A percentile compares a stretch with the other conserved stretches of the same genome.
phyloP scores from a whole-genome alignment of 2,888 invertebrate species.

The Blastobasis lacticolella region DNA sequence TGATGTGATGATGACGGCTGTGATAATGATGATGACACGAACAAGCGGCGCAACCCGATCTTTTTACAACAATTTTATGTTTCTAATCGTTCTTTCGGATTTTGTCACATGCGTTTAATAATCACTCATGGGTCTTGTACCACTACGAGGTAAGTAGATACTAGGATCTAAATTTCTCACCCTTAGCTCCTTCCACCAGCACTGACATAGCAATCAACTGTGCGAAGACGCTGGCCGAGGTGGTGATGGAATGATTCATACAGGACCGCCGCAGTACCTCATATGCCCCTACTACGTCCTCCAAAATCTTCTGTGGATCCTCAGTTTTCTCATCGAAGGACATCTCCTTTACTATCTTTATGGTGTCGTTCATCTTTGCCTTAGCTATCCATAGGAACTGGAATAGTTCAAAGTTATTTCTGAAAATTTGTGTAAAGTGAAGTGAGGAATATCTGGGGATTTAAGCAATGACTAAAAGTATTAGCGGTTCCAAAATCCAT shows the following conservation, averaged over 20 bases:
- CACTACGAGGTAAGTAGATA: too few species aligned
- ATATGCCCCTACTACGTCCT: conserved; percentile 33
- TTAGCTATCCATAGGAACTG: conserved; percentile 40
- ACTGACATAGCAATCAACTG: conserved; percentile 73
- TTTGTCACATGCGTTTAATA: too few species aligned
- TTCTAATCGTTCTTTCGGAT: too few species aligned
- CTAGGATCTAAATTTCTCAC: conserved; percentile 23
- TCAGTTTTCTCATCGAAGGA: conserved; percentile 32
- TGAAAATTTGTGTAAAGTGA: not conserved
- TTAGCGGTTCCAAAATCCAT: not conserved
- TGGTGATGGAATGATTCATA: conserved; percentile 55
- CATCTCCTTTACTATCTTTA: conserved; percentile 35
- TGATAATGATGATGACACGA: too few species aligned
- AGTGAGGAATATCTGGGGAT: too few species aligned
- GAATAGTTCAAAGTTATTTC: conserved; percentile 11
- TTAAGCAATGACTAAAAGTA: not conserved
- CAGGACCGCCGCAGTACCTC: conserved; percentile 28
- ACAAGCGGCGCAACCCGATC: too few species aligned
- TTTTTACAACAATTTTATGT: too few species aligned
- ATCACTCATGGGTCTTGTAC: too few species aligned
- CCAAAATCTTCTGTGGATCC: conserved; percentile 33
- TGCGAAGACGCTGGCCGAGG: conserved; percentile 62
- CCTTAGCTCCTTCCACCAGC: conserved; percentile 62
- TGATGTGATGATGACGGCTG: too few species aligned
- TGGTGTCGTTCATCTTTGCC: conserved; percentile 31